Percentiles rank a stretch among this genome's conserved stretches.
These are phyloP conservation scores for Phengaris arion DNA, from an alignment of 2,888 invertebrate species.

Conservation along the genomic window DNA sequence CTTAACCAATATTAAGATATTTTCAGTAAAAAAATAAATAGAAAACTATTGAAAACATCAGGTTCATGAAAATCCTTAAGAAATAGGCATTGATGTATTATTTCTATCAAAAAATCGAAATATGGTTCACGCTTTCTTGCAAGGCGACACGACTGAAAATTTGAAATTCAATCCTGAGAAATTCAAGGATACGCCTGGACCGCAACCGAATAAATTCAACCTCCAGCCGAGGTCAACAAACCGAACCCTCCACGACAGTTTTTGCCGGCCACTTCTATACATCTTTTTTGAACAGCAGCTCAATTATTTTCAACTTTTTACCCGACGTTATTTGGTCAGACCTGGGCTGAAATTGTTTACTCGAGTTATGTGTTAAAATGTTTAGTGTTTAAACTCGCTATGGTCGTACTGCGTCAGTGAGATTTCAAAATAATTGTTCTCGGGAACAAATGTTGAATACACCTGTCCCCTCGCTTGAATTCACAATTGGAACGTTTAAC, in stretches of 20 bases:
- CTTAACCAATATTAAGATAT: too few species aligned
- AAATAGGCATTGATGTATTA: conserved; percentile 34
- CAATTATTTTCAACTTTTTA: conserved; percentile 76
- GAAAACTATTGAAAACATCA: not conserved
- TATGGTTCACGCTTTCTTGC: conserved; percentile 59
- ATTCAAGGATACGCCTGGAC: conserved; percentile 57
- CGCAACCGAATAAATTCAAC: conserved; percentile 62
- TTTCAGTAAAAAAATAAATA: not conserved
- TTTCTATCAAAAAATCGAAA: conserved; percentile 39
- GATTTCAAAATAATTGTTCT: conserved; percentile 30
- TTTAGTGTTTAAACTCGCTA: conserved; percentile 47
- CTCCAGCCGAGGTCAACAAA: conserved; percentile 58
- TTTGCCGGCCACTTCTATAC: conserved; percentile 67
- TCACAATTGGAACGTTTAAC: conserved; percentile 11
- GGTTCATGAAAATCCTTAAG: not conserved
- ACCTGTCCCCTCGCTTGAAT: conserved; percentile 23
- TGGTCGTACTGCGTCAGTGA: conserved; percentile 28
- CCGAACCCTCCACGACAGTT: conserved; percentile 65
- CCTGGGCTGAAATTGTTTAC: conserved; percentile 56
- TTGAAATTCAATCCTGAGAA: conserved; percentile 74
- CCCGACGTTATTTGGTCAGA: conserved; percentile 50
- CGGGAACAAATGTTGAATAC: conserved; percentile 30
- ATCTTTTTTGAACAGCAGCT: conserved; percentile 62
- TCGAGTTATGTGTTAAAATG: conserved; percentile 62
- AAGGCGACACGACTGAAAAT: conserved; percentile 69